phyloP scores from a whole-genome alignment of 2,797 vertebrate genomes.

The Schizothorax lantsangensis region DNA sequence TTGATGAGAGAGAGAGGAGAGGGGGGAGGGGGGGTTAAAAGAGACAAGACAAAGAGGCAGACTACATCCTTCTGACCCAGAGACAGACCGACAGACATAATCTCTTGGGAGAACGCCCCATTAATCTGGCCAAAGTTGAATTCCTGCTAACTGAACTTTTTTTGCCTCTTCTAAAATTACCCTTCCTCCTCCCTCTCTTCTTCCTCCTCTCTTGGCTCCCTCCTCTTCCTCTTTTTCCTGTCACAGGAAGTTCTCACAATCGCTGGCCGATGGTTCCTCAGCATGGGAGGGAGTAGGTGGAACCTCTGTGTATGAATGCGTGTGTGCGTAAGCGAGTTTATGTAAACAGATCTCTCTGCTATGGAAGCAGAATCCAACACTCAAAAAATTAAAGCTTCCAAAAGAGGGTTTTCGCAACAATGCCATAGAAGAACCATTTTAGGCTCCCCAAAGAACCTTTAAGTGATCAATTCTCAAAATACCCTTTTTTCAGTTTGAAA shows the following conservation, averaged over 20 bases:
- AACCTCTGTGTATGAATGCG: constrained; percentile 11
- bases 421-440: background rate
- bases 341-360: background rate
- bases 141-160: constrained; percentile 47
- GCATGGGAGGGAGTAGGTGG: constrained; percentile 66
- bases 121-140: constrained; percentile 62
- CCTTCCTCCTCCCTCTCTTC: constrained; percentile 61
- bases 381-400: background rate
- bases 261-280: constrained; percentile 72
- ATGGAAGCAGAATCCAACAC: background rate
- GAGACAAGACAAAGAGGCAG: constrained; percentile 53
- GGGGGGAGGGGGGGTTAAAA: background rate
- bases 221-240: constrained; percentile 77
- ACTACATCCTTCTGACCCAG: constrained; percentile 45
- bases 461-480: background rate
- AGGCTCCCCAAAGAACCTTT: background rate
- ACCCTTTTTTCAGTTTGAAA: background rate
- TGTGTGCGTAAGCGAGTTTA: background rate
- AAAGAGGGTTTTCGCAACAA: background rate
- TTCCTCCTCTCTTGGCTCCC: constrained; percentile 57
- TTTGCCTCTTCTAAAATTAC: constrained; percentile 70
- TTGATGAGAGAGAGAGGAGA: background rate
- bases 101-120: constrained; percentile 57
- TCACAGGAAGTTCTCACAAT: constrained; percentile 85
- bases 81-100: constrained; percentile 62